Evolutionary conservation across 2,797 vertebrate species (phyloP).

Genomic region (Thaleichthys pacificus): DNA sequence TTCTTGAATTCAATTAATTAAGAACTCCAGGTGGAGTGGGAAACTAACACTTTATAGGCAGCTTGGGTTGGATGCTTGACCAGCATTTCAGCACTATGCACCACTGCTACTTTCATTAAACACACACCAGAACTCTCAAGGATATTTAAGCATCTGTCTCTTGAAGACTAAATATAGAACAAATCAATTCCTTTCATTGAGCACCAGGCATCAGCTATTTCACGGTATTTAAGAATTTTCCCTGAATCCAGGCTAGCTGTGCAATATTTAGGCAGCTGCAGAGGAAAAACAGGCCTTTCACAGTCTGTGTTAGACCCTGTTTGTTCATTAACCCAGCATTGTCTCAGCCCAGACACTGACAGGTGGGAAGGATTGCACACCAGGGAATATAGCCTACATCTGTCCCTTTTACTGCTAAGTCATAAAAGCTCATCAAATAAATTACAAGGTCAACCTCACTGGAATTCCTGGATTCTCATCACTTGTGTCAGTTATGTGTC

Average conservation of each 20-base stretch:
- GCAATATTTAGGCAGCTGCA: constrained; percentile 3
- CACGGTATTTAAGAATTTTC: constrained; percentile 11
- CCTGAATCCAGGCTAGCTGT: not conserved
- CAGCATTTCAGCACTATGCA: constrained; percentile 2
- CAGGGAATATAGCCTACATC: constrained; percentile 19
- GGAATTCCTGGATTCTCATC: constrained; percentile 25
- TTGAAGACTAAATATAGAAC: constrained; percentile 22
- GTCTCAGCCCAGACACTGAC: constrained; percentile 3
- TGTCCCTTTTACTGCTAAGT: constrained; percentile 30
- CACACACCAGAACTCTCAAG: not conserved
- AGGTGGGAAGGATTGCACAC: constrained; percentile 25
- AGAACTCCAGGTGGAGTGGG: constrained; percentile 52
- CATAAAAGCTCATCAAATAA: constrained; percentile 38
- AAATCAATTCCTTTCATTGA: constrained; percentile 39
- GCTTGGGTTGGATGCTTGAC: constrained; percentile 28
- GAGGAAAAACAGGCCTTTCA: not conserved
- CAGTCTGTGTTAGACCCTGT: constrained; percentile 8
- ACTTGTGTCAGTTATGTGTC: constrained; percentile 16
- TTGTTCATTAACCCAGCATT: constrained; percentile 22
- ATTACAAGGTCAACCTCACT: constrained; percentile 35
- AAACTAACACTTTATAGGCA: constrained; percentile 29
- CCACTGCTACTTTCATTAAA: not conserved
- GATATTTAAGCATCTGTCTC: constrained; percentile 28
- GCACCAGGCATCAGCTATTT: constrained; percentile 6
- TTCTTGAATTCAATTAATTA: constrained; percentile 67